Evolutionary conservation across 2,797 vertebrate genomes (phyloP), one percentile per base, ranked within the genome.

Genomic region (Alca torda): DNA sequence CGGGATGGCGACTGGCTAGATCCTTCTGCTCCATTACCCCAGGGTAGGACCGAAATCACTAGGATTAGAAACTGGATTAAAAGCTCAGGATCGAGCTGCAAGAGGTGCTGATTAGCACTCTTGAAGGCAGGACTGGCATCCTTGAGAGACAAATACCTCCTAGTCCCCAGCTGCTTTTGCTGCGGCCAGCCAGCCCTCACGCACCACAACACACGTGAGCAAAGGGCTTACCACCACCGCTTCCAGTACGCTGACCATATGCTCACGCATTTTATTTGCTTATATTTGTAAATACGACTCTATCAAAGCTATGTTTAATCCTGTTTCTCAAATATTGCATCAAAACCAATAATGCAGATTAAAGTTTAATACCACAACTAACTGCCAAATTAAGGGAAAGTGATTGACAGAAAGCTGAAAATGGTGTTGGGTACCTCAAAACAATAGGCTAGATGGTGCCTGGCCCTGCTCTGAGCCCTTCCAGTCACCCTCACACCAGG

Each of bases 41-140:
- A 81, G 84, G 92, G 89, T 61, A 93, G 48, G 73, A 59, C 84
- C 89, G 82, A 78, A 85, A 96, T 65, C 76, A 37, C 45, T 63
- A 75, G 78, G 73, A 63, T 67, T 93, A 93, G 63, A 86, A 93
- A 90, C 35, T 48, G 89, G 89, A 96, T 96, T 97, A 96, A 97
- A 96, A 95, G 48, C 92, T 96, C 92, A 93, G 84, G 56, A 93
- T 13, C 2, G 15, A 92, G 79, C 90, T 92, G 69, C 61, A 89
- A 85, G 75, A 81, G 72, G 59, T 84, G 72, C 72, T 93, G 81
- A 93, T 85, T 78, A 88, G 76, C 64, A 78, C 15, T 81, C 72
- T 3, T 88, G 46, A 83, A 78, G 50, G n/a, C 72, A 95, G 48
- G 59, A 57, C 21, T 74, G 37, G 60, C 43, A 72, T 70, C 46